Base-by-base conservation (phyloP, 2,113 vertebrate genomes). In the Pteruthius melanotis region DNA sequence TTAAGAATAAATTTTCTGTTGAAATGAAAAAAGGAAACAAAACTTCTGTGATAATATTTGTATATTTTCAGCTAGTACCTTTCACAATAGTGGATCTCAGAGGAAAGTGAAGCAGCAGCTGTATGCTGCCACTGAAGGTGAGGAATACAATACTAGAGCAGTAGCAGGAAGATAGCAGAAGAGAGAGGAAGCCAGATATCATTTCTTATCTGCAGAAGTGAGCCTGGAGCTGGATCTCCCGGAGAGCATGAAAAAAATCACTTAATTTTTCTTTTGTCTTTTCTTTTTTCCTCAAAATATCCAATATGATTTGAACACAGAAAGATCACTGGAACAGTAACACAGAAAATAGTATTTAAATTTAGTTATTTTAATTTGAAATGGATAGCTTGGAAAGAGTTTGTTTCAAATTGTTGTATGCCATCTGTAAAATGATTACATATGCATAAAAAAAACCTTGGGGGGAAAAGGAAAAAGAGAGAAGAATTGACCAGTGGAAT, bases 401-500 rank as follows among this genome's bases (percentile, higher is more conserved):
- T 94, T 66, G 13, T 63, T 90, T 70, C 52, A 60, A 81, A 68
- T 53, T 60, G 17, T 77, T 77, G 4, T 77, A 54, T 59, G 47
- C 52, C 57, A 66, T 96, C 64, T 88, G 75, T 65, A 93, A 94
- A 93, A 91, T 79, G 28, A 89, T 89, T 83, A 60, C 39, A 42
- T 52, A 77, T 66, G 71, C 64, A 86, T 63, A 90, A 88, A 94
- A 89, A 89, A 33, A 83, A 63, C 54, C n/a, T 63, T 83, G 42
- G 5, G 30, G 30, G 90, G 30, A 63, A 95, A 89, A 76, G 71
- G 72, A 91, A 93, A 85, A 93, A 77, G 59, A 44, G 71, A 94
- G 68, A 90, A 74, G 83, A 96, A 94, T 30, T 82, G 94, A 84
- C 64, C 74, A 81, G 76, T 92, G 89, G 83, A 94, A 93, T 94